Base-by-base conservation (phyloP, 2,888 invertebrate genomes). In the Drosophila greeni region DNA sequence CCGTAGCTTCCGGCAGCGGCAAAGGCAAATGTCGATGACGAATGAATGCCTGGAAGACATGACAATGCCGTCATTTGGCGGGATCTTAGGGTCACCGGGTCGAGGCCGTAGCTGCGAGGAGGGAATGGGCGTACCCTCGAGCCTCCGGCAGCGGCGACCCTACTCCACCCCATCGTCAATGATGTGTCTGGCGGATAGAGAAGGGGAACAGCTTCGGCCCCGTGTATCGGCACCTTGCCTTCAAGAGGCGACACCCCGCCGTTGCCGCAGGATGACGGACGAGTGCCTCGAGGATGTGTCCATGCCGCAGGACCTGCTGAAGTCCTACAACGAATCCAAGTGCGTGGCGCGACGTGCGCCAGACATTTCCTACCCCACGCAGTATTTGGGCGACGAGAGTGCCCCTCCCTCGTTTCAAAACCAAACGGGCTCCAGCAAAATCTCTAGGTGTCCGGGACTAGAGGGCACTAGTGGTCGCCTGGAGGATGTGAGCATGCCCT, bases 241-340 rank as follows among this genome's bases (percentile, higher is more conserved):
- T 11, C 55, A 70, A 3, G 53, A 57, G 33, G 34, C 43, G 34
- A 7, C 16, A 12, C 31, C 31, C 8, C 58, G 59, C 31, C 29
- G 37, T 2, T 0, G 18, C 4, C 43, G 43, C 12, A 12, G 45
- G 29, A 5, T 54, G 54, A 58, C 54, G 9, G 11, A 53, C 31
- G 56, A 57, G 39, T 54, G 55, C 18, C 39, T 57, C 31, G 56
- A 57, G 39, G 12, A 72, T 40, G 26, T 62, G 11, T 61, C 75
- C 7, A 66, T 66, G 65, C 70, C 74, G 4, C 16, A 8, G 23
- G 12, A 40, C 26, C 7, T 29, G 20, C n/a, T 20, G 6, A n/a
- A 12, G 8, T 7, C 31, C 14, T 23, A 16, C 2, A 45, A 16
- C 14, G 23, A 5, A 40, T 45, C 55, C 0, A 16, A 45, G 8